Evolutionary conservation across 2,797 vertebrate species (phyloP), one percentile per base, ranked within the genome.

Genomic region (Lepus oiostolus): DNA sequence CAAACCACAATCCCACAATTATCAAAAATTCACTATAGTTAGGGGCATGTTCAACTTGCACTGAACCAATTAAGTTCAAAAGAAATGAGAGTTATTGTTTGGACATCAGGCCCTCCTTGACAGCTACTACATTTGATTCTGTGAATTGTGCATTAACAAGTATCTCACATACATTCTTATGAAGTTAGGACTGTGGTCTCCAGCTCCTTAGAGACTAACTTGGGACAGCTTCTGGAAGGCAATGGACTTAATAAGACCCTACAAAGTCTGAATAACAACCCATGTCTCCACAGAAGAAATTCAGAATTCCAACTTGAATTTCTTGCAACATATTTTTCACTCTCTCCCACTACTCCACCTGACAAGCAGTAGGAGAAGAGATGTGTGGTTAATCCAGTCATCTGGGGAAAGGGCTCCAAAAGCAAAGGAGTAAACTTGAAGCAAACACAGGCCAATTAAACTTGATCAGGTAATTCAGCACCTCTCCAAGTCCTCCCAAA

Each of bases 1-100:
- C 30, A 93, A 96, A 90, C 79, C 50, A 75, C 52, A 67, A 62
- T 67, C 67, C 17, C 19, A 47, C 47, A 88, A 79, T 68, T 74
- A 54, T 50, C 72, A 10, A 84, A 47, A 91, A 90, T 35, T 86
- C 26, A 85, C 47, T 42, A 96, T 19, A 68, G 14, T 65, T 70
- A 12, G 77, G 28, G 81, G 24, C 32, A 70, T 80, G 30, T 71
- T 85, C 35, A 91, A 67, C 19, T 60, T 72, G 22, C 16, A 71
- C 11, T 82, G 24, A 91, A 58, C 22, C 47, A 52, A 70, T 72
- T 71, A 86, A 88, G 32, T 76, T 85, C 4, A 52, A 58, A 82
- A 91, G 65, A 91, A 82, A 79, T 83, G 16, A 65, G 0, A 65
- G 26, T 13, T 54, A 26, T 68, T 84, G 24, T 62, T 93, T 67